A percentile compares a stretch with the other conserved stretches of the same genome.
Conservation (phyloP, 2,797 vertebrate species). For the Glyptemys insculpta region DNA sequence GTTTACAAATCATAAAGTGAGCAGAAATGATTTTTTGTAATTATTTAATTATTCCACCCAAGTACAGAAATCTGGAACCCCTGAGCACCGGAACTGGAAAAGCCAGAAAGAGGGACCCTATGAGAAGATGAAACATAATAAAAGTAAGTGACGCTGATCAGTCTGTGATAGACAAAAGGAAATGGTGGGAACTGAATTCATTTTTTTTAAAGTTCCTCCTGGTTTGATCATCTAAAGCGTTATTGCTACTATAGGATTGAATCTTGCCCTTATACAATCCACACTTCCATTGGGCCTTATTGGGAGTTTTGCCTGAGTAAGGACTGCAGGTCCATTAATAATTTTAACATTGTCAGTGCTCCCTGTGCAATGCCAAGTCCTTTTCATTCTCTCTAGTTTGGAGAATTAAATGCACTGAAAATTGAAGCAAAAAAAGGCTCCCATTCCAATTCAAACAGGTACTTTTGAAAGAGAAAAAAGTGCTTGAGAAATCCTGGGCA, state of each 20-base stretch:
- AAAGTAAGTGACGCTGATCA: background rate
- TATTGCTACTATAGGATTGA: conserved; percentile 39
- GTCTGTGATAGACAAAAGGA: background rate
- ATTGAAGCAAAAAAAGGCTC: background rate
- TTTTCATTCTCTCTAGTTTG: background rate
- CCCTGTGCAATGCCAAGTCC: background rate
- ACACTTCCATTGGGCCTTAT: conserved; percentile 14
- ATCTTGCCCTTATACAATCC: conserved; percentile 25
- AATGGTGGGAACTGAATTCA: conserved; percentile 18
- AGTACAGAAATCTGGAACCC: background rate
- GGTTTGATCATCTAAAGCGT: conserved; percentile 22
- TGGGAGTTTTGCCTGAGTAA: background rate
- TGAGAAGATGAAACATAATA: background rate
- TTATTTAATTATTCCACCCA: background rate
- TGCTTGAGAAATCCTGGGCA: background rate
- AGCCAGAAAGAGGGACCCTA: background rate
- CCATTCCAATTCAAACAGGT: background rate
- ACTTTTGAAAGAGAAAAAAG: background rate
- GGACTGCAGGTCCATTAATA: background rate
- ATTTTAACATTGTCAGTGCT: background rate
- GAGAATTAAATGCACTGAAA: background rate
- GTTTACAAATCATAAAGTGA: background rate
- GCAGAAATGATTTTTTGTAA: background rate
- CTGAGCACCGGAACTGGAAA: background rate
- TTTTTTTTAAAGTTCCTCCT: background rate